phyloP scores from a whole-genome alignment of 1,140 invertebrate genomes.

The Meteorus sp. region DNA sequence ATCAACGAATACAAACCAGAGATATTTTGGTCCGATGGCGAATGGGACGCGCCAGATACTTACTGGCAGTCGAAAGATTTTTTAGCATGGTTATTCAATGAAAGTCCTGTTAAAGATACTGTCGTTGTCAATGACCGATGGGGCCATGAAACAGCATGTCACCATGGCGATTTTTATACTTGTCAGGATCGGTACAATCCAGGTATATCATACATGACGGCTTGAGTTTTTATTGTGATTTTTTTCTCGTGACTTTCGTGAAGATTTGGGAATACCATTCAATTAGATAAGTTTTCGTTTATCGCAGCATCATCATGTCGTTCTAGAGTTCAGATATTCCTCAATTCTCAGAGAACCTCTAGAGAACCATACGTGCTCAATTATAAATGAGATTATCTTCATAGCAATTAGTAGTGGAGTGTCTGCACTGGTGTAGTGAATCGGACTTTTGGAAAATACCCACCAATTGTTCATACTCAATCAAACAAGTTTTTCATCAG shows the following conservation, averaged over 20 bases:
- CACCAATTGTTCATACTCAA: neutral
- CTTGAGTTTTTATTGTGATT: too few species aligned
- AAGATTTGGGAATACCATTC: too few species aligned
- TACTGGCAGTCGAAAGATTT: slow-evolving; percentile 85
- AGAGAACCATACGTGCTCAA: too few species aligned
- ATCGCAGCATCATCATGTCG: slow-evolving; percentile 5
- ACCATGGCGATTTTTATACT: slow-evolving; percentile 88
- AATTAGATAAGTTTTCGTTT: slow-evolving; percentile 8
- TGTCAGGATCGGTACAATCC: slow-evolving; percentile 87
- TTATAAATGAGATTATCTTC: too few species aligned
- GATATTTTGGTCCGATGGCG: slow-evolving; percentile 92
- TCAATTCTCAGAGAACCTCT: too few species aligned
- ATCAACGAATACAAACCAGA: slow-evolving; percentile 82
- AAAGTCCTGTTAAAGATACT: slow-evolving; percentile 87
- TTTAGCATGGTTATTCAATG: slow-evolving; percentile 93
- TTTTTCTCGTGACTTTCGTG: too few species aligned
- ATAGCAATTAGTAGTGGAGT: neutral
- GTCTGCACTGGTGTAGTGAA: neutral
- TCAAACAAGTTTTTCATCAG: too few species aligned
- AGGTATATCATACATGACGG: too few species aligned
- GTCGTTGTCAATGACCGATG: slow-evolving; percentile 86
- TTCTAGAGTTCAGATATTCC: too few species aligned
- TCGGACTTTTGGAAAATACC: slow-evolving; percentile 10
- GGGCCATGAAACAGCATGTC: slow-evolving; percentile 76
- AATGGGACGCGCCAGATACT: slow-evolving; percentile 77